Base-by-base conservation (phyloP, 2,888 invertebrate genomes). In the Caenorhabditis uteleia region DNA sequence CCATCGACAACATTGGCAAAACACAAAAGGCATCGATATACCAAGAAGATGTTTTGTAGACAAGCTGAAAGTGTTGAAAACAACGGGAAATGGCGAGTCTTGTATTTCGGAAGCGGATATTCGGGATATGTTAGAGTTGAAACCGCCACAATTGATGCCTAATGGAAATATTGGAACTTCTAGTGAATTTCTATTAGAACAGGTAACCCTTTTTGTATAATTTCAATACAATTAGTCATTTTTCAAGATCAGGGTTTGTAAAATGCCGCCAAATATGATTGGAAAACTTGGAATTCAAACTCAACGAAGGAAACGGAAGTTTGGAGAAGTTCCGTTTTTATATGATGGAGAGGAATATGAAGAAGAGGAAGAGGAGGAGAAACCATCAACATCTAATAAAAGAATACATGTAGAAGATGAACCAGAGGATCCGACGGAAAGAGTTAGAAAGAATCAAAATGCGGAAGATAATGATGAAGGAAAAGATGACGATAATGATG, bases 81-180 rank as follows among this genome's bases (percentile, higher is more conserved):
- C 36, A n/a, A 21, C n/a, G 10, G 45, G 38, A 34, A 45, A 38
- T 10, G 40, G 40, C 2, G 20, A 34, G 25, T 48, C 50, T 5
- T 36, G 31, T 25, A 26, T 70, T 38, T 50, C 58, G 1, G 46
- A 44, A 20, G 16, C 39, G 26, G 71, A 74, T 50, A 12, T 68
- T 21, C 36, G 40, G 3, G 64, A 69, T 7, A 54, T 75, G 68
- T 66, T 80, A 20, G 85, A 85, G 69, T 70, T 85, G 54, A 74
- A 77, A 26, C 84, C 85, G 10, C 84, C 84, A 1, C 23, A 76
- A 42, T 64, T 85, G 3, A 85, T 87, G 86, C 86, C 86, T 4
- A 76, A 86, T 59, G 88, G 88, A 25, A 88, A 88, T 80, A 87
- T 88, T 34, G 88, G 88, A 5, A 88, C 88, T 2, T 85, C 86